Conservation (phyloP, 2,113 vertebrate species). For the Vulpes ferrilata region DNA sequence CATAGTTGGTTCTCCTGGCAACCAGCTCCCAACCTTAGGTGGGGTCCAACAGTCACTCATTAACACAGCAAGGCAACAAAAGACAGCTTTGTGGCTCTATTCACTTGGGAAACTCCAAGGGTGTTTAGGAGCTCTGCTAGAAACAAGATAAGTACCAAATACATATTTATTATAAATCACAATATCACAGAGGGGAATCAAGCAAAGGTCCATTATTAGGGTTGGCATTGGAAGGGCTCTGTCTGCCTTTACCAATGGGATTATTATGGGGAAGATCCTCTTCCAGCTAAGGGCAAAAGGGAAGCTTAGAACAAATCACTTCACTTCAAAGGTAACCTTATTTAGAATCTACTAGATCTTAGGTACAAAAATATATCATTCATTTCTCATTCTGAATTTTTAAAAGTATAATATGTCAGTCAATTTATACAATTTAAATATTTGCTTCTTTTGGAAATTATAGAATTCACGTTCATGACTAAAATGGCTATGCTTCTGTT, state of each 20-base stretch:
- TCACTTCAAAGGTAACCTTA: background rate
- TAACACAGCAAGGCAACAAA: background rate
- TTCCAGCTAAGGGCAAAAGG: background rate
- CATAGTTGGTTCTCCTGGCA: background rate
- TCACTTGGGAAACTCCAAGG: background rate
- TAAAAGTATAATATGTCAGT: background rate
- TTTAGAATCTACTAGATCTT: background rate
- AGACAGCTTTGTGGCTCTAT: background rate
- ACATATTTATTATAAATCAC: background rate
- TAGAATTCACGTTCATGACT: background rate
- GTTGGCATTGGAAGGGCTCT: background rate
- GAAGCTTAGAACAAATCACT: background rate
- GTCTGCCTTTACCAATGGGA: background rate
- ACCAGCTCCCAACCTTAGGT: background rate
- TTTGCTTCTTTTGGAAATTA: slow-evolving; percentile 24
- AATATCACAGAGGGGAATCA: background rate
- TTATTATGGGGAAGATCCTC: background rate
- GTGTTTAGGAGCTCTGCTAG: background rate
- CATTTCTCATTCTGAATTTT: slow-evolving; percentile 19
- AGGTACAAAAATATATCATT: background rate
- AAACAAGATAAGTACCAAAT: background rate
- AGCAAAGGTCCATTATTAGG: background rate
- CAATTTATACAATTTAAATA: slow-evolving; percentile 2
- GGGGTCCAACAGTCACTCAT: background rate
- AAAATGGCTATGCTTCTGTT: background rate